Base-by-base conservation (phyloP, 2,888 invertebrate genomes). In the Acleris sparsana region DNA sequence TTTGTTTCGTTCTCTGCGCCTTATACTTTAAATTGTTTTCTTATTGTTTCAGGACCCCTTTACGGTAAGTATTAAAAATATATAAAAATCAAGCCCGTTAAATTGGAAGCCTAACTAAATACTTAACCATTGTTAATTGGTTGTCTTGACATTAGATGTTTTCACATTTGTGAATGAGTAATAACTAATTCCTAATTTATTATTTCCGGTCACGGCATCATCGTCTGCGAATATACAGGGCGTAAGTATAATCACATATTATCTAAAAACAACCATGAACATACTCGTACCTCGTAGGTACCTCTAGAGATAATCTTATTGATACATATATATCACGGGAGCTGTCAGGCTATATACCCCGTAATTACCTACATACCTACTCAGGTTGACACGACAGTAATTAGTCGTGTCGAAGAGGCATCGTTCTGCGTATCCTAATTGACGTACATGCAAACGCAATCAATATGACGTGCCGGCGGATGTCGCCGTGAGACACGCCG, bases 11-110 rank as follows among this genome's bases (percentile, higher is more conserved):
- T 56, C 43, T 60, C 29, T 51, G 53, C 56, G 53, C 56, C 62
- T 29, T 57, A 4, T 39, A 64, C 73, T 64, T 68, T 56, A 69
- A 65, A 55, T 62, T 58, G 43, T 49, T 55, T 65, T 78, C 86
- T 70, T 75, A 86, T 94, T 94, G 93, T 94, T 94, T 79, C 94
- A 94, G 94, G 94, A 94, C 82, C 94, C 94, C 46, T 94, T 94
- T 77, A 93, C 94, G 94, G 94, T 94, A 86, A 92, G 94, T 84
- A 17, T n/a, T 46, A 6, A 17, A 16, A 17, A 46, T 46, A 46
- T 46, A 46, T 17, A n/a, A 16, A 16, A 46, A 1, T n/a, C 5
- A 46, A 17, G 46, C 17, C 46, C n/a, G 3, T 17, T n/a, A n/a
- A 5, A 16, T n/a, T 5, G 4, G 4, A 39, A 39, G 4, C 9